Conservation (phyloP, 2,888 invertebrate genomes). For the Pseudolycoriella hygida region DNA sequence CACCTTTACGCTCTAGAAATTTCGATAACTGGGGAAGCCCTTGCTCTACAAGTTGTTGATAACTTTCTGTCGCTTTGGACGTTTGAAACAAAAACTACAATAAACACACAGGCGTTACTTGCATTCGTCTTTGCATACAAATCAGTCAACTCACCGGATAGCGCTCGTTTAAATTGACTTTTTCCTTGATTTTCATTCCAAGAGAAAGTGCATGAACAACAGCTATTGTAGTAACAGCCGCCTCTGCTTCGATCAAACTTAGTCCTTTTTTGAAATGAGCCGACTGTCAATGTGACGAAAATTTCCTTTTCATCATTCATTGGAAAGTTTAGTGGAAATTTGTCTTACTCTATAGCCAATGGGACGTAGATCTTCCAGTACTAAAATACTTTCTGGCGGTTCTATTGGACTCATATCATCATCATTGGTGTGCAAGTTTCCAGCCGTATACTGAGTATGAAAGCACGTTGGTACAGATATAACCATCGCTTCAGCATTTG, state of each 20-base stretch:
- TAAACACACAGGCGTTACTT: too few species aligned
- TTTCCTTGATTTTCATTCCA: slow-evolving; percentile 37
- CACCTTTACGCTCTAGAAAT: slow-evolving; percentile 47
- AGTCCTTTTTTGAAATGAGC: slow-evolving; percentile 16
- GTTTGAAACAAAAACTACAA: slow-evolving; percentile 52
- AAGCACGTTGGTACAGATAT: slow-evolving; percentile 53
- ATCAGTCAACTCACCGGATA: slow-evolving; percentile 13
- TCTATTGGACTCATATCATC: slow-evolving; percentile 24
- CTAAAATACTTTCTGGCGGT: slow-evolving; percentile 47
- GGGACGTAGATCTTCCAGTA: slow-evolving; percentile 54
- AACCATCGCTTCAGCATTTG: slow-evolving; percentile 30
- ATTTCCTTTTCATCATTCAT: too few species aligned
- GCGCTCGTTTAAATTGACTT: slow-evolving; percentile 16
- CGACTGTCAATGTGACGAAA: slow-evolving; percentile 7
- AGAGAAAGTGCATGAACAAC: slow-evolving; percentile 56
- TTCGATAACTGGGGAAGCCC: slow-evolving; percentile 58
- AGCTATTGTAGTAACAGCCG: slow-evolving; percentile 54
- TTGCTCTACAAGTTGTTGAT: slow-evolving; percentile 57
- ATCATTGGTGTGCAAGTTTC: slow-evolving; percentile 12
- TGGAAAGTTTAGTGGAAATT: too few species aligned
- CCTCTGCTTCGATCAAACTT: slow-evolving; percentile 36
- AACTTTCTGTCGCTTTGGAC: slow-evolving; percentile 60
- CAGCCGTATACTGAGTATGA: slow-evolving; percentile 42
- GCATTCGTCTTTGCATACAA: not conserved
- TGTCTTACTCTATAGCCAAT: slow-evolving; percentile 33